phyloP scores from a whole-genome alignment of 2,113 vertebrate genomes.

The Prolemur simus region DNA sequence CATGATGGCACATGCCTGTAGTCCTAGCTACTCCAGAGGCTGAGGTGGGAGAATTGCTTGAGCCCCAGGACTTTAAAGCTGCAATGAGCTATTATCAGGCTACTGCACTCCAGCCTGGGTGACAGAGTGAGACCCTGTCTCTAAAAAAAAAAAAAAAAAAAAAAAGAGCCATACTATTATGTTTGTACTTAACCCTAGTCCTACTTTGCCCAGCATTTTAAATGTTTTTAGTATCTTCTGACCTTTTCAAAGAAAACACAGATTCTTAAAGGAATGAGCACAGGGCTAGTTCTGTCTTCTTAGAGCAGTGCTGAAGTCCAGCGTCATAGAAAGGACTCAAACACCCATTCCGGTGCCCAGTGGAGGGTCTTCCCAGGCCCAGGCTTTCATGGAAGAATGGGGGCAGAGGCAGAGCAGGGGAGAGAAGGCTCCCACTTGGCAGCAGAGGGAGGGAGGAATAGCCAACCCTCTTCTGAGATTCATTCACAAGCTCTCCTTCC shows the following conservation, averaged over 20 bases:
- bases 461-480: not conserved
- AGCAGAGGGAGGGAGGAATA: not conserved
- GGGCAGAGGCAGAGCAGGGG: not conserved
- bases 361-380: not conserved
- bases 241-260: constrained; percentile 32
- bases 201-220: not conserved
- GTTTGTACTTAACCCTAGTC: not conserved
- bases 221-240: not conserved
- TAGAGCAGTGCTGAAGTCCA: not conserved
- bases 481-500: not conserved
- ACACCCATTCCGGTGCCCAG: too few species aligned
- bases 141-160: too few species aligned
- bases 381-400: not conserved
- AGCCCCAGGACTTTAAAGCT: too few species aligned
- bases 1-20: too few species aligned
- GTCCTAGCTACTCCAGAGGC: too few species aligned
- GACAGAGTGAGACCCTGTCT: too few species aligned
- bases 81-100: too few species aligned
- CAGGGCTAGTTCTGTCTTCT: constrained; percentile 14
- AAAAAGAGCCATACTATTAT: not conserved
- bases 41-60: too few species aligned
- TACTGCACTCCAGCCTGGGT: too few species aligned
- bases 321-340: not conserved
- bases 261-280: not conserved
- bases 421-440: not conserved